A percentile compares a stretch with the other conserved stretches of the same genome.
Evolutionary conservation across 2,113 vertebrate genomes (phyloP).

Genomic region (Aegypius monachus): DNA sequence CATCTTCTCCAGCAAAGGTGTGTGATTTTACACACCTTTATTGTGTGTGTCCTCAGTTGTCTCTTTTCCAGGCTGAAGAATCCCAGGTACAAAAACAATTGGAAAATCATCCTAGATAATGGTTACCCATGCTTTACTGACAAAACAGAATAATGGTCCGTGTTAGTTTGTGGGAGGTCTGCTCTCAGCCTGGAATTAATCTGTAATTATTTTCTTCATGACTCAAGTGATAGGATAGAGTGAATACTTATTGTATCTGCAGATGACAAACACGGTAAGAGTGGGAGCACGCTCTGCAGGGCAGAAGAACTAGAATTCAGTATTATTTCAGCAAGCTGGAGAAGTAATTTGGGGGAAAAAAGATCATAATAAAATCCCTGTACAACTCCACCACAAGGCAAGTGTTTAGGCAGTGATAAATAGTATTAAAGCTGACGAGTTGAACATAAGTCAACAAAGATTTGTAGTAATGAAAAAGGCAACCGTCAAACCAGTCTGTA

Average conservation of each 20-base stretch:
- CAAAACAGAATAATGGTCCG: background rate
- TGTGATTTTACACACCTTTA: background rate
- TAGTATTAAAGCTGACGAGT: background rate
- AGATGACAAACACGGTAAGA: background rate
- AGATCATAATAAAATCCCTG: background rate
- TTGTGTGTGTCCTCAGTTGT: background rate
- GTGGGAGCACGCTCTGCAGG: conserved; percentile 2
- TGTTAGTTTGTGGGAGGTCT: background rate
- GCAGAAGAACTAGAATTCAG: background rate
- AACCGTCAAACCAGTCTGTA: background rate
- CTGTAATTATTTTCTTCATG: background rate
- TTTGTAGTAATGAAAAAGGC: background rate
- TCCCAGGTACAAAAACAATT: background rate
- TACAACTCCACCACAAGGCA: background rate
- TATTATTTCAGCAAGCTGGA: background rate
- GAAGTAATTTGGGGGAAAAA: background rate
- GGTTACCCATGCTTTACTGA: background rate
- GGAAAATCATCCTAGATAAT: background rate
- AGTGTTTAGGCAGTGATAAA: background rate
- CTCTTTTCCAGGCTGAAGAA: background rate
- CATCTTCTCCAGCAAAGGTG: background rate
- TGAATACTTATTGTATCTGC: rapidly evolving
- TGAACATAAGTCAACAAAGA: background rate
- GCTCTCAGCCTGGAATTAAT: background rate
- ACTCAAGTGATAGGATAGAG: background rate